Conservation (phyloP, 2,888 invertebrate species). For the Platerodrilus igneus region DNA sequence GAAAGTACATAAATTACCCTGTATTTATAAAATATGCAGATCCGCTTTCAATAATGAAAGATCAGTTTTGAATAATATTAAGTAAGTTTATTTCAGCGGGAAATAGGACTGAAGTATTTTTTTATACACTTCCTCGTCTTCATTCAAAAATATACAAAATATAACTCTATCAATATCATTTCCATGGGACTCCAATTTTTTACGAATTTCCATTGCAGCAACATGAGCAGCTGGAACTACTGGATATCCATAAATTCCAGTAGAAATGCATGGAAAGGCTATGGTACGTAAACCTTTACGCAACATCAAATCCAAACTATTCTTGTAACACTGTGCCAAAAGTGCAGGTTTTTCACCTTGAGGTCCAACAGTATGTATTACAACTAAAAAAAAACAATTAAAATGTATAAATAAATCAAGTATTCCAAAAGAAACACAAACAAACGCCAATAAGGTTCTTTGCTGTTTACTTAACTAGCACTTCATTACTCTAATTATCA, state of each 20-base stretch:
- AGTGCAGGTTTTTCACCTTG: slow-evolving; percentile 62
- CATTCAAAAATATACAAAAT: slow-evolving; percentile 72
- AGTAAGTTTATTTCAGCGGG: slow-evolving; percentile 53
- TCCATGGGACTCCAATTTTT: slow-evolving; percentile 54
- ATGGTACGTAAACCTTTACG: slow-evolving; percentile 59
- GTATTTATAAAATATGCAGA: no score
- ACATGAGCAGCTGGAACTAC: slow-evolving; percentile 72
- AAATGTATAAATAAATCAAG: no score
- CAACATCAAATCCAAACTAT: slow-evolving; percentile 56
- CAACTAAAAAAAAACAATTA: slow-evolving; percentile 66
- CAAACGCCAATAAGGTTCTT: no score
- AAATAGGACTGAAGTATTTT: slow-evolving; percentile 69
- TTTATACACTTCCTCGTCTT: slow-evolving; percentile 70
- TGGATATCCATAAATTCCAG: slow-evolving; percentile 88
- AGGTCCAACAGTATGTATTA: slow-evolving; percentile 89
- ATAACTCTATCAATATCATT: slow-evolving; percentile 67
- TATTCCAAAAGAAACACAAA: no score
- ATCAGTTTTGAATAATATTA: no score
- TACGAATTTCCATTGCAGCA: slow-evolving; percentile 62
- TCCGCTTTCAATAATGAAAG: no score
- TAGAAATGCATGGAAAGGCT: slow-evolving; percentile 88
- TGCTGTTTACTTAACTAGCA: no score
- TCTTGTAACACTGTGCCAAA: slow-evolving; percentile 67
- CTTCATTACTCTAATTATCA: no score
- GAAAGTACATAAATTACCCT: no score